Evolutionary conservation across 2,888 invertebrate species (phyloP).

Genomic region (Agrochola macilenta): DNA sequence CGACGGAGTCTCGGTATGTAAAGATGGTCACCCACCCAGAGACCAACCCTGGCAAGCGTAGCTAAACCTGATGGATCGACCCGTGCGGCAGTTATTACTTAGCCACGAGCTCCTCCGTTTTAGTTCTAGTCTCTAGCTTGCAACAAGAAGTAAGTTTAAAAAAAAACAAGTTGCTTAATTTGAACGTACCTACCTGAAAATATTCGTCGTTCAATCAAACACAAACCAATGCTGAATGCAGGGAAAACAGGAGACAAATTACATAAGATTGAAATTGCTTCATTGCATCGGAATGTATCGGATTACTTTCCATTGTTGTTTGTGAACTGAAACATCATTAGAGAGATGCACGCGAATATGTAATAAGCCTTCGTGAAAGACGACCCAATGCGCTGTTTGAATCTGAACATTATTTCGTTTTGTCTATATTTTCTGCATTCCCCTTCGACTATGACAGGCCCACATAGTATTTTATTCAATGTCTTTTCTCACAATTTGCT

Average conservation of each 20-base stretch:
- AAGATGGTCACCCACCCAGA: too few relatives aligned
- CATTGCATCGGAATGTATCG: not conserved
- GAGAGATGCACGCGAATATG: conserved; percentile 12
- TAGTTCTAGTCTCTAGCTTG: too few relatives aligned
- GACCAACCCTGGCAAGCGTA: too few relatives aligned
- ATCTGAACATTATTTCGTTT: conserved; percentile 6
- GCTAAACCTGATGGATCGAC: too few relatives aligned
- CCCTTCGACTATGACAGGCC: not conserved
- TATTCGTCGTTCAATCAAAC: not conserved
- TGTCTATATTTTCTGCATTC: conserved; percentile 16
- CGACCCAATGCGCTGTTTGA: conserved; percentile 1
- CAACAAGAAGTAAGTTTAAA: too few relatives aligned
- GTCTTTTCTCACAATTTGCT: conserved; percentile 7
- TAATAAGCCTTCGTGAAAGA: conserved; percentile 18
- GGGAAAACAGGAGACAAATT: not conserved
- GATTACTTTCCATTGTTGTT: not conserved
- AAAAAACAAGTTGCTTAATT: too few relatives aligned
- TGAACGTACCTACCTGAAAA: not conserved
- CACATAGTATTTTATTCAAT: conserved; percentile 1
- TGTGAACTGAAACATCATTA: conserved; percentile 11
- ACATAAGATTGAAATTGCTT: not conserved
- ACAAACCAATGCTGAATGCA: not conserved
- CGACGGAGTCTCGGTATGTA: too few relatives aligned
- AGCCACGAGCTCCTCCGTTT: too few relatives aligned
- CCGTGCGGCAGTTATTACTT: too few relatives aligned